Base-by-base conservation (phyloP, 2,797 vertebrate genomes). In the Rhabdophis nuchalis region DNA sequence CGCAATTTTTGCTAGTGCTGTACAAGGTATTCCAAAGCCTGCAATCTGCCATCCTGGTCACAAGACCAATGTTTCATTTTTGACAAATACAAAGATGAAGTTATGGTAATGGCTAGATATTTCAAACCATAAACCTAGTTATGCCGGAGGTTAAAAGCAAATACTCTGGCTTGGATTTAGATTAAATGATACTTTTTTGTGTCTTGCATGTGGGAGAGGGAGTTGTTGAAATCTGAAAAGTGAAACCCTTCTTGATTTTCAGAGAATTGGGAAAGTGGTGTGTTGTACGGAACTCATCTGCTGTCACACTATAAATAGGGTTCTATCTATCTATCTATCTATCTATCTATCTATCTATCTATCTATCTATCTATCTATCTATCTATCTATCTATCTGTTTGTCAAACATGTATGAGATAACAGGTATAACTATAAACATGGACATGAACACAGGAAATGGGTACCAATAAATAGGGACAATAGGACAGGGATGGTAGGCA, bases 21-120 rank as follows among this genome's bases (percentile, higher is more conserved):
- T 92, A 94, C 89, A 96, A 95, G 90, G 92, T 93, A 89, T 25
- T 94, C 92, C 57, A 93, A 77, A 7, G 2, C 89, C 94, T 72
- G 60, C 90, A 88, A 85, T 60, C n/a, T 41, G 77, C 89, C 89
- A 91, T 50, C 41, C 60, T 0, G 13, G 46, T 90, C 9, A 41
- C 8, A 92, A 53, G 3, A 52, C 54, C 50, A 91, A 53, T 89
- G 94, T 90, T 95, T 95, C 58, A 46, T 56, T 93, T 92, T 25
- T 13, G 0, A 92, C 8, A 92, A 91, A 93, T 61, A 12, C 29
- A 93, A 92, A 94, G 90, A 46, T 86, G 92, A 93, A 94, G 54
- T 88, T 85, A 52, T 2, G 1, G 57, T 89, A 90, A 90, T 91
- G n/a, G 64, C 3, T 87, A 41, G 61, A 1, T 87, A 88, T 52